Conservation (phyloP, 1,140 invertebrate genomes). For the Trichonephila clavipes region DNA sequence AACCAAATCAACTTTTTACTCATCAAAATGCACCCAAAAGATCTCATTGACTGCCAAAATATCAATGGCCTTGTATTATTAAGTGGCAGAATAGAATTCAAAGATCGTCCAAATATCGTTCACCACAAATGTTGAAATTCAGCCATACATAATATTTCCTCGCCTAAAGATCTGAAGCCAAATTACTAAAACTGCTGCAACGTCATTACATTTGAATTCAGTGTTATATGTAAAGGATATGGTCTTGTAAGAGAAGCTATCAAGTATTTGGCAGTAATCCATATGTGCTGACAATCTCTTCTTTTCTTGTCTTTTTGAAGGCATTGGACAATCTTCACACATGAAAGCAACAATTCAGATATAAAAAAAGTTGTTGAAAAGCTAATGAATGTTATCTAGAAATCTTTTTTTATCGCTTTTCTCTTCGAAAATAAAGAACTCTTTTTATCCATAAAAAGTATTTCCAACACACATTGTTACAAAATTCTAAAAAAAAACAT, state of each 20-base stretch:
- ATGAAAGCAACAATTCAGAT: background rate
- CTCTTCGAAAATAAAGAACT: no score
- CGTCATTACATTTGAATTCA: background rate
- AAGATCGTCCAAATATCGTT: background rate
- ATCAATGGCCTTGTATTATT: background rate
- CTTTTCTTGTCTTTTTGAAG: background rate
- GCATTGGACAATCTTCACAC: background rate
- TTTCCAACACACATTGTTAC: no score
- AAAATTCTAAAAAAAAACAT: no score
- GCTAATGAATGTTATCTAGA: background rate
- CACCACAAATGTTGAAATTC: background rate
- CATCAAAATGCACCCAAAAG: background rate
- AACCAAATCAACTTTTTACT: background rate
- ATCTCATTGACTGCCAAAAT: background rate
- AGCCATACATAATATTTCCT: background rate
- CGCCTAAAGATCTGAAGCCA: background rate
- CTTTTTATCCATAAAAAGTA: no score
- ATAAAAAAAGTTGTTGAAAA: background rate
- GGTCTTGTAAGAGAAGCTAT: background rate
- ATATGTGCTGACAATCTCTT: background rate
- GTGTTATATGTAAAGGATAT: background rate
- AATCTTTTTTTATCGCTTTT: background rate
- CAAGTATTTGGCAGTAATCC: background rate
- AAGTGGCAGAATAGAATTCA: background rate
- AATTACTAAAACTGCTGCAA: background rate